A percentile compares a stretch with the other conserved stretches of the same genome.
Conservation (phyloP, 2,888 invertebrate species). For the Ptychoptera contaminata region DNA sequence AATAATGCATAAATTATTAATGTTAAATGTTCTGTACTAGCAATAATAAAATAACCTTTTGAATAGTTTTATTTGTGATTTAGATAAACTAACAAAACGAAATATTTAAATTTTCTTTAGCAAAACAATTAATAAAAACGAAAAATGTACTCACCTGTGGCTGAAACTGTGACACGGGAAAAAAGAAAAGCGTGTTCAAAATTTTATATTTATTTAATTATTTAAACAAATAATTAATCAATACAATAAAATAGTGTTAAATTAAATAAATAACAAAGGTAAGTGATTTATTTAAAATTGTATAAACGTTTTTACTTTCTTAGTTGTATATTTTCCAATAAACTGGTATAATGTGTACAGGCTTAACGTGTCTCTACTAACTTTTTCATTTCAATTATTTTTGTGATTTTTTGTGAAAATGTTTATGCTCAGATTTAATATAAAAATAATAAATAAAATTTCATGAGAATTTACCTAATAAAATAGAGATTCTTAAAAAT, state of each 20-base stretch:
- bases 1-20: no score
- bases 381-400: no score
- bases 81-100: neutral
- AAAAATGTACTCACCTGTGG: constrained; percentile 2
- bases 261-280: neutral
- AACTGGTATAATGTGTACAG: no score
- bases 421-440: no score
- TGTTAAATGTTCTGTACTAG: neutral
- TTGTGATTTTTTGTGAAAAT: no score
- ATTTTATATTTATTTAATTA: neutral
- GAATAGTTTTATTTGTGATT: neutral
- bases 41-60: neutral
- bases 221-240: neutral
- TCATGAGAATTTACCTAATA: no score
- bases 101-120: neutral
- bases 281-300: no score
- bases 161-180: constrained; percentile 1
- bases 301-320: no score
- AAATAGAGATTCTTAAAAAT: no score
- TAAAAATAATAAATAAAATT: no score
- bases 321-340: no score
- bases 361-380: no score
- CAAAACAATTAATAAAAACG: neutral
- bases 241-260: neutral
- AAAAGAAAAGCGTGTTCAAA: neutral